Evolutionary conservation across 1,140 invertebrate species (phyloP).

Genomic region (Globodera ellingtonae): DNA sequence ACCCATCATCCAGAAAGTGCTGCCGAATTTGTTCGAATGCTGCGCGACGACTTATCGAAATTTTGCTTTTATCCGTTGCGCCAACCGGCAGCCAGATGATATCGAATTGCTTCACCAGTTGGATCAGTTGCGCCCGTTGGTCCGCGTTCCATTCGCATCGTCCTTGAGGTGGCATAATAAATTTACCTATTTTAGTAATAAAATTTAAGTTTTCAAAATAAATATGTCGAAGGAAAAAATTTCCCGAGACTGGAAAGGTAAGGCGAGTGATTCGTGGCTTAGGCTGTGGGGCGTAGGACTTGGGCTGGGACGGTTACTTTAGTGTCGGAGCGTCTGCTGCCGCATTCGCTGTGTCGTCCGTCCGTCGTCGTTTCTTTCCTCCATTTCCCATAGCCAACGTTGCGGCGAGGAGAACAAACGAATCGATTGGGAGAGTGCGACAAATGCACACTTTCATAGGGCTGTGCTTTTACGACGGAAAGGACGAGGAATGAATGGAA

Average conservation of each 20-base stretch:
- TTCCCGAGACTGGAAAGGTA: background rate
- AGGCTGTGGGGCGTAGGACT: background rate
- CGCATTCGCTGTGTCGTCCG: background rate
- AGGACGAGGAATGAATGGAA: background rate
- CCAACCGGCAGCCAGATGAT: background rate
- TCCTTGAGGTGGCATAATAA: background rate
- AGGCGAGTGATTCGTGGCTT: background rate
- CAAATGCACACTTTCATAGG: background rate
- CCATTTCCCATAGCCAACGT: background rate
- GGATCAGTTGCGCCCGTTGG: constrained; percentile 17
- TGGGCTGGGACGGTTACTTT: background rate
- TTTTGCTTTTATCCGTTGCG: background rate
- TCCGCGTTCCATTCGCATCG: constrained; percentile 1
- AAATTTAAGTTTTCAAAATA: background rate
- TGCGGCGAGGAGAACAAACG: background rate
- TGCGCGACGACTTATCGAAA: background rate
- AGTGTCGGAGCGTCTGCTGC: background rate
- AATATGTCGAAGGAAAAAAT: background rate
- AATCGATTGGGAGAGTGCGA: background rate
- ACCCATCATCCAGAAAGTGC: constrained; percentile 13
- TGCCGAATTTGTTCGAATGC: constrained; percentile 11
- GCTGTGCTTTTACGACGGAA: too few species aligned
- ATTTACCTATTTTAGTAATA: background rate
- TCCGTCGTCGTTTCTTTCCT: background rate
- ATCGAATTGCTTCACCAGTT: constrained; percentile 7